Conservation (phyloP, 2,888 invertebrate species). For the Erebia aethiops region DNA sequence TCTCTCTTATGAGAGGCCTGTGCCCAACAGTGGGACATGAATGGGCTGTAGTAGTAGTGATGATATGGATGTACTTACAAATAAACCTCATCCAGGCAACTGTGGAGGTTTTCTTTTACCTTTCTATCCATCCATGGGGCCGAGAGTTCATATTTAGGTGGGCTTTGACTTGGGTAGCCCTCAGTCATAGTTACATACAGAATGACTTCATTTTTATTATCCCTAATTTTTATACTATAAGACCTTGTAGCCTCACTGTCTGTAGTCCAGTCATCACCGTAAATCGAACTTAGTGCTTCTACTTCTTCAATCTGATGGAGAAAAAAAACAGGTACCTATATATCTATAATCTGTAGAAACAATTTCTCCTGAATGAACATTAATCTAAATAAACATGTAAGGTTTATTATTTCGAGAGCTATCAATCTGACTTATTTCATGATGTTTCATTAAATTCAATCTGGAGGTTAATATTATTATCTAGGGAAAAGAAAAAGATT, state of each 20-base stretch:
- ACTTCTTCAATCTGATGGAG: slow-evolving; percentile 85
- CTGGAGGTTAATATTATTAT: too few species aligned
- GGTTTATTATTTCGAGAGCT: too few species aligned
- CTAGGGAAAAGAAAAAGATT: background rate
- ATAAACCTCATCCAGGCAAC: slow-evolving; percentile 85
- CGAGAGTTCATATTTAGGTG: slow-evolving; percentile 87
- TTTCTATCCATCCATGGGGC: slow-evolving; percentile 87
- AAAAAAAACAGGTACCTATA: background rate
- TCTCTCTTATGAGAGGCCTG: too few species aligned
- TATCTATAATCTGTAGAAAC: too few species aligned
- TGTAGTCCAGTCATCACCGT: slow-evolving; percentile 86
- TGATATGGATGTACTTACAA: slow-evolving; percentile 77
- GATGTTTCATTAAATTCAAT: too few species aligned
- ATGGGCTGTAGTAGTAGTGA: background rate
- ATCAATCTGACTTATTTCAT: too few species aligned
- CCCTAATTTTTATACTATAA: slow-evolving; percentile 84
- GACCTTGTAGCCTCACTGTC: slow-evolving; percentile 81
- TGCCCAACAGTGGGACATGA: too few species aligned
- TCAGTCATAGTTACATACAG: slow-evolving; percentile 85
- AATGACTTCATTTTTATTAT: slow-evolving; percentile 76
- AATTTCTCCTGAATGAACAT: too few species aligned
- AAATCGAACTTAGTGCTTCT: slow-evolving; percentile 88
- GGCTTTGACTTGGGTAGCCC: slow-evolving; percentile 85
- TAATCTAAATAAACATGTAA: too few species aligned
- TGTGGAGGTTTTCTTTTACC: slow-evolving; percentile 81